These are phyloP conservation scores for Chaetops frenatus DNA, from an alignment of 2,113 vertebrate species.

Conservation along the genomic window DNA sequence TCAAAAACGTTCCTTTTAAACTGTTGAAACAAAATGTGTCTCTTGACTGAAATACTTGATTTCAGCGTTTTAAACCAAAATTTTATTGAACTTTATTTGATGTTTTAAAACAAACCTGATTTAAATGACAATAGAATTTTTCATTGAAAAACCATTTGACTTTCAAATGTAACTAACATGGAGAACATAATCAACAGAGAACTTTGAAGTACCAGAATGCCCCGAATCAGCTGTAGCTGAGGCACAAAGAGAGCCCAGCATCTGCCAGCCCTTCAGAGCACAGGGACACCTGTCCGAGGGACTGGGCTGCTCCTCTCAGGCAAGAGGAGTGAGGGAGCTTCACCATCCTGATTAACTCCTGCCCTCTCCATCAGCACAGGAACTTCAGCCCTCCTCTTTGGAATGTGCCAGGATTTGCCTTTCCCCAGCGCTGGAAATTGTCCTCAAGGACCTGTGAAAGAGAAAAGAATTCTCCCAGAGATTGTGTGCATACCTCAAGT, in stretches of 20 bases:
- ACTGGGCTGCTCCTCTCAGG: background rate
- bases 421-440: background rate
- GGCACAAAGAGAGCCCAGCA: background rate
- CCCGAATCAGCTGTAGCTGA: background rate
- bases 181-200: background rate
- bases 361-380: background rate
- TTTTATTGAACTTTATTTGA: slow-evolving; percentile 13
- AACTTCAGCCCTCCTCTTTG: background rate
- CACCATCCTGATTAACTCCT: background rate
- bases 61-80: background rate
- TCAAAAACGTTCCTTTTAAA: background rate
- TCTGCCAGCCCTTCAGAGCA: background rate
- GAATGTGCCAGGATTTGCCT: background rate
- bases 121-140: background rate
- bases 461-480: background rate
- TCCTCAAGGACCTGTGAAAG: background rate
- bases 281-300: background rate
- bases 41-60: background rate
- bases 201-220: background rate
- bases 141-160: background rate
- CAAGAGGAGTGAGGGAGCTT: background rate
- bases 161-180: background rate
- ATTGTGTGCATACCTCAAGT: accelerated
- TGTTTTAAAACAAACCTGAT: background rate
- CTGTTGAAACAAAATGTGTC: background rate